Base-by-base conservation (phyloP, 2,888 invertebrate species). In the Harpalus rubripes region DNA sequence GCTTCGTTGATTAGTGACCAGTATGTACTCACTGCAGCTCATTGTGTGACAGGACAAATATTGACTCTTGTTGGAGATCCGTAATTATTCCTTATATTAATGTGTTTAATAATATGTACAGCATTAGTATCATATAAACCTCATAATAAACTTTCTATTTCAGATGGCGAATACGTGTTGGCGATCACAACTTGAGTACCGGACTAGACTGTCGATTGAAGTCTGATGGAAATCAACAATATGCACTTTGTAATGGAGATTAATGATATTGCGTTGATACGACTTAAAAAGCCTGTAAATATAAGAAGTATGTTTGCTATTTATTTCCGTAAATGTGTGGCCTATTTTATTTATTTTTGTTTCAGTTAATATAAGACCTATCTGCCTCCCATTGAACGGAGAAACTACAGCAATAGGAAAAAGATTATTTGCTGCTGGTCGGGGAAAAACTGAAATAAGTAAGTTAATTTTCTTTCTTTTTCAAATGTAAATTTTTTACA, bases 131-230 rank as follows among this genome's bases (percentile, higher is more conserved):
- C 1, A 22, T 22, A 3, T 22, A 22, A 22, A 22, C 1, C 22
- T 22, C 1, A 22, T 22, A 1, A 3, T 22, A 22, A 22, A 22
- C 3, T 44, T 44, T 58, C 7, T 58, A 5, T 32, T 41, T 2
- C 61, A 91, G 91, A 76, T 87, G 87, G 3, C 88, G 87, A 58
- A 89, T 90, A 0, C 87, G 91, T 74, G 89, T 93, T 0, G 93
- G 93, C 0, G 93, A 93, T 88, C 92, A 92, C 88, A 90, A 93
- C 88, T 92, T 90, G 0, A 87, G 87, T 0, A 89, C 90, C 16
- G 90, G 89, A 0, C 82, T 80, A 0, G 93, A 93, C 88, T 93
- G 93, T 86, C 44, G 44, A 10, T 2, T 10, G 4, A 44, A 44
- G 44, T 44, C 44, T 10, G 44, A 3, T 3, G 44, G 5, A 5